These are phyloP conservation scores for Drosophila cognata DNA, from an alignment of 2,888 invertebrate genomes.

Conservation along the genomic window DNA sequence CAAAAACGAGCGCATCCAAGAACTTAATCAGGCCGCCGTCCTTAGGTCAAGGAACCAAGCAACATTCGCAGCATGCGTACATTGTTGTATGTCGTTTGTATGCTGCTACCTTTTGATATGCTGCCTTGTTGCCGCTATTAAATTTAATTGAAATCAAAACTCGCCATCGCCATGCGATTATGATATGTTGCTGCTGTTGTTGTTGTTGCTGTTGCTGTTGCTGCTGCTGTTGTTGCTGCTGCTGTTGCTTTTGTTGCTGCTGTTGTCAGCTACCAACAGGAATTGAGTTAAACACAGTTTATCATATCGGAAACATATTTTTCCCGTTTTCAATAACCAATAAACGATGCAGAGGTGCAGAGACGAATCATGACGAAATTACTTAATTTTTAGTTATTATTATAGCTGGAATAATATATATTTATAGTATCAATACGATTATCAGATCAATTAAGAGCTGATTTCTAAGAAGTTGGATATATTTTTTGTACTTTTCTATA, in stretches of 20 bases:
- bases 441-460: no score
- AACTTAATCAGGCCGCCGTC: conserved; percentile 72
- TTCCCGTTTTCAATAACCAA: neutral
- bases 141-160: conserved; percentile 80
- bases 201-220: neutral
- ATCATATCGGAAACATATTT: neutral
- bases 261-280: conserved; percentile 9
- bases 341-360: neutral
- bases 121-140: conserved; percentile 71
- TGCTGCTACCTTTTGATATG: conserved; percentile 45
- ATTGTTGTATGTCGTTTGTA: conserved; percentile 10
- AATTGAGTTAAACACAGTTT: neutral
- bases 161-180: conserved; percentile 38
- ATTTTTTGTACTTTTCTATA: no score
- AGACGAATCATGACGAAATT: neutral
- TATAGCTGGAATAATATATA: neutral
- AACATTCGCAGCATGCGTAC: conserved; percentile 11
- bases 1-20: conserved; percentile 48
- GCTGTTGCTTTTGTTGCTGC: neutral
- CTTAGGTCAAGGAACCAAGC: conserved; percentile 72
- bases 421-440: no score
- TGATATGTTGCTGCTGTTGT: conserved; percentile 22
- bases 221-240: neutral
- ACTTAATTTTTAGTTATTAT: neutral
- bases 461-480: no score